Percentiles rank a stretch among this genome's conserved stretches.
Conservation (phyloP, 2,113 vertebrate genomes). For the Gila orcuttii region DNA sequence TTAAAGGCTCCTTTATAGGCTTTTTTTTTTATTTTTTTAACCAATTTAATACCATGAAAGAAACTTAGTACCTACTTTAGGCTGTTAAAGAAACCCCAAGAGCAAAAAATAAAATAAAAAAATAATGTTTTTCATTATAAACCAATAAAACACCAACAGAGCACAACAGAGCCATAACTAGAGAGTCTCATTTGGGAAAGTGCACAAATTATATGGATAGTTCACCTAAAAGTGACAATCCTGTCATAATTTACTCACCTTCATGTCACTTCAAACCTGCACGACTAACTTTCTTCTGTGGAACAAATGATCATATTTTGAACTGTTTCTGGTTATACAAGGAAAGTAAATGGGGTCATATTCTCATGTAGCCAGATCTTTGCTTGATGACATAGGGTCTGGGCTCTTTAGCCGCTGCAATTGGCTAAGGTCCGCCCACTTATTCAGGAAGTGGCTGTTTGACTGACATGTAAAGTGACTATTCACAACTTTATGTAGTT, state of each 20-base stretch:
- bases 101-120: not conserved
- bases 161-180: not conserved
- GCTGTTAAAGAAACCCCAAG: slow-evolving; percentile 4
- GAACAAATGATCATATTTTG: not conserved
- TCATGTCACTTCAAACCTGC: not conserved
- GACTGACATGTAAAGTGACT: too few relatives aligned
- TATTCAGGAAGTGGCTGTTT: too few relatives aligned
- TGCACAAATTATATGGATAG: not conserved
- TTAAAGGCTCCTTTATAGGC: slow-evolving; percentile 22
- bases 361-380: too few relatives aligned
- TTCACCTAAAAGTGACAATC: not conserved
- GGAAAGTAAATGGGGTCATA: too few relatives aligned
- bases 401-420: too few relatives aligned
- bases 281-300: not conserved
- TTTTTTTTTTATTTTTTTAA: not conserved
- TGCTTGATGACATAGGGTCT: too few relatives aligned
- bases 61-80: not conserved
- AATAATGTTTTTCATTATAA: not conserved
- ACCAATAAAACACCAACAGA: not conserved
- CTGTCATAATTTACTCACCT: not conserved
- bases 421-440: too few relatives aligned
- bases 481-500: too few relatives aligned
- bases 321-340: too few relatives aligned
- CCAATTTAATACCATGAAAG: slow-evolving; percentile 36
- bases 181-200: not conserved